phyloP scores from a whole-genome alignment of 1,140 invertebrate genomes.

The Zaprionus vittiger region DNA sequence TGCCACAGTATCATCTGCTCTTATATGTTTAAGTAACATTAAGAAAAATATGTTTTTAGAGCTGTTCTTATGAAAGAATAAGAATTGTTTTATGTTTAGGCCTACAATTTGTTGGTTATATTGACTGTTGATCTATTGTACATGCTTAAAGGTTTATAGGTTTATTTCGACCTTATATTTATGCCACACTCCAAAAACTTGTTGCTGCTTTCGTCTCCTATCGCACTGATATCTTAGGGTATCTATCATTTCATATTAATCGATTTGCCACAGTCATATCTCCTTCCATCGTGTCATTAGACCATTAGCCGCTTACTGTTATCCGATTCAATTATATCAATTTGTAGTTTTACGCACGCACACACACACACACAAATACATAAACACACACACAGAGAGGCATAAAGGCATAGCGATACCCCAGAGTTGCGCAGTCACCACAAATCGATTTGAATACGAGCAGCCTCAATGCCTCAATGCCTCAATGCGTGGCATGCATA shows the following conservation, averaged over 20 bases:
- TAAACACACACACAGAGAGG: neutral
- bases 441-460: conserved; percentile 42
- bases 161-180: too few relatives aligned
- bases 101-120: too few relatives aligned
- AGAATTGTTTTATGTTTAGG: too few relatives aligned
- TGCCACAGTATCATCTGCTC: too few relatives aligned
- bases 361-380: neutral
- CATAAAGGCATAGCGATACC: neutral
- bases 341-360: conserved; percentile 26
- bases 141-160: too few relatives aligned
- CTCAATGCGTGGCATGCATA: conserved; percentile 42
- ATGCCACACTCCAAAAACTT: too few relatives aligned
- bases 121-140: too few relatives aligned
- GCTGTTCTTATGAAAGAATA: too few relatives aligned
- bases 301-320: conserved; percentile 16
- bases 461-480: conserved; percentile 32
- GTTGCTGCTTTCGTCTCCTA: neutral
- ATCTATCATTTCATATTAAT: neutral
- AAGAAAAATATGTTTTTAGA: too few relatives aligned
- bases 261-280: neutral
- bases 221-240: neutral
- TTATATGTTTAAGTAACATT: neutral
- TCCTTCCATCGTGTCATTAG: conserved; percentile 11
- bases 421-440: neutral
- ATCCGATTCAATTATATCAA: conserved; percentile 35